A percentile compares a stretch with the other conserved stretches of the same genome.
Conservation (phyloP, 2,113 vertebrate genomes). For the Dromas ardeola region DNA sequence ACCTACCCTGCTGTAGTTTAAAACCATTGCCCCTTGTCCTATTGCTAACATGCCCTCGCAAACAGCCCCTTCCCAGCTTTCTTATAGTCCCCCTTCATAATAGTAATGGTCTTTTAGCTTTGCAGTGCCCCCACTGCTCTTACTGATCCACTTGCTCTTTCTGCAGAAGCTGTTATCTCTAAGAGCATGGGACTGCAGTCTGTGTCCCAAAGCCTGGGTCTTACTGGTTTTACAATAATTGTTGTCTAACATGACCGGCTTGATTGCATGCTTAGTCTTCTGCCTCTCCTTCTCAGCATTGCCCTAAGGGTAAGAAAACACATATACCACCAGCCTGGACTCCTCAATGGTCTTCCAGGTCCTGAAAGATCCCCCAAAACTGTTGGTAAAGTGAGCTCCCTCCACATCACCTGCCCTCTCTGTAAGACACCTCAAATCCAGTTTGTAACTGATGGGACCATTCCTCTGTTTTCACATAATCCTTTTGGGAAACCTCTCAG, state of each 20-base stretch:
- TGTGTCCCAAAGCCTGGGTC: background rate
- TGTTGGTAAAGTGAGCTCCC: background rate
- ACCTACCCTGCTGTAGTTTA: too few species aligned
- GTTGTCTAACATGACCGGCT: background rate
- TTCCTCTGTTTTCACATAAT: background rate
- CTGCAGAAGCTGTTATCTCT: background rate
- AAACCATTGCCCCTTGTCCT: too few species aligned
- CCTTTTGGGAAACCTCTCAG: background rate
- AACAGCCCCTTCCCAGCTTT: too few species aligned
- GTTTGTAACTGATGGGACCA: background rate
- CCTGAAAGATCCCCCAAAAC: background rate
- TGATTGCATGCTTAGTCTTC: background rate
- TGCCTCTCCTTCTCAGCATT: background rate
- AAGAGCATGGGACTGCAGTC: background rate
- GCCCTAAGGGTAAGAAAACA: background rate
- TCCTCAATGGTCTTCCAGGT: background rate
- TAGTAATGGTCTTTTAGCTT: background rate
- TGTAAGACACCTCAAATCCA: background rate
- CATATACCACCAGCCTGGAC: background rate
- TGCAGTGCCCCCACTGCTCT: background rate
- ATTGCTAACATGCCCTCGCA: too few species aligned
- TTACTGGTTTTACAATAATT: background rate
- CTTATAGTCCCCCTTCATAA: too few species aligned
- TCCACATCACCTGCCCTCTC: background rate
- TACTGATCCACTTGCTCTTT: background rate